Base-by-base conservation (phyloP, 1,140 invertebrate genomes). In the Orussus abietinus region DNA sequence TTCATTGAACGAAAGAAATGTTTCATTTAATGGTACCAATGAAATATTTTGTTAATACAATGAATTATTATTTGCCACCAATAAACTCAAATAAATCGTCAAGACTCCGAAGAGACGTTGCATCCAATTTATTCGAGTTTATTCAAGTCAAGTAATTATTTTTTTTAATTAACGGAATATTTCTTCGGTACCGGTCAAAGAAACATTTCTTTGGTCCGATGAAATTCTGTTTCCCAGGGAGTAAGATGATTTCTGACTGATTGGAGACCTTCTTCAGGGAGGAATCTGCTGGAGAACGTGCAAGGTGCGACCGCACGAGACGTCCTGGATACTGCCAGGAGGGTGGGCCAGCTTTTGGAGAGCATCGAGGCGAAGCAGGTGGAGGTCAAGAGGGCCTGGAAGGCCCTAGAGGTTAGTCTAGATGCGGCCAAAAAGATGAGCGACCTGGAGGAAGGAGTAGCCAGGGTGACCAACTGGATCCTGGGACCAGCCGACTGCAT, bases 391-490 rank as follows among this genome's bases (percentile, higher is more conserved):
- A 76, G 70, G n/a, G 79, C 74, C 12, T 84, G 80, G 78, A 64
- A 56, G 42, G 75, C 77, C 41, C 68, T 84, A 53, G 75, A 83
- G 33, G 75, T 76, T 38, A 77, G 72, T 52, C 58, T 83, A 25
- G 74, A 78, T 32, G 74, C 76, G 47, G 75, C 79, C 30, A 80
- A 79, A 60, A 80, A 84, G 53, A 72, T 83, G 36, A 63, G 69
- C 26, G 66, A 72, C 6, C 57, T 85, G 2, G 82, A 83, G 50
- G 75, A 81, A 55, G 80, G 80, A 25, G 78, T 85, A 38, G 72
- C 75, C 19, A 74, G 74, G 56, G 85, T 89, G 10, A 84, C 83
- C 5, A 82, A 86, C 52, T 89, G 86, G 86, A 85, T 89, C 35
- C 60, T 88, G 11, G 82, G 83, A 28, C 80, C 82, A 33, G 86